Evolutionary conservation across 1,140 invertebrate species (phyloP).

Genomic region (Theocolax elegans): DNA sequence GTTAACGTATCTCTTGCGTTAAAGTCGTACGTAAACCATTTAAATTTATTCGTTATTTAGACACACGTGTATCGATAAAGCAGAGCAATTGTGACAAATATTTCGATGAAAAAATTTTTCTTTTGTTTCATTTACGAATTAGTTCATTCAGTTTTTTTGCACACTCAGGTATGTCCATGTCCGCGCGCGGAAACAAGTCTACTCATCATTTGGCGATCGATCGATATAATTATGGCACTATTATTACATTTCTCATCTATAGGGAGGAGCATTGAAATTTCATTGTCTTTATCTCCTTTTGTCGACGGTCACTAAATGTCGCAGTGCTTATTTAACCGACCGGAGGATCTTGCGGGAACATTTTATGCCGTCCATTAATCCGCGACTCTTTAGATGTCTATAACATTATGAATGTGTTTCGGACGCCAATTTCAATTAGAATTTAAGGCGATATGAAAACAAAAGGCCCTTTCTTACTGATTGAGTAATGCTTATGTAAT

Average conservation of each 20-base stretch:
- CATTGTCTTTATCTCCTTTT: background rate
- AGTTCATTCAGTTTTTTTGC: no score
- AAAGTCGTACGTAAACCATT: no score
- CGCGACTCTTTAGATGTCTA: conserved; percentile 54
- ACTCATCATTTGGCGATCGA: conserved; percentile 43
- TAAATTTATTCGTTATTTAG: no score
- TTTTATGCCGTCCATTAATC: conserved; percentile 61
- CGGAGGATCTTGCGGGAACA: conserved; percentile 63
- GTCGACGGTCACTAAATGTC: conserved; percentile 9
- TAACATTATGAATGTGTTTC: conserved; percentile 34
- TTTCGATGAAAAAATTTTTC: no score
- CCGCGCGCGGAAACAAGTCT: conserved; percentile 29
- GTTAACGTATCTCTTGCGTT: no score
- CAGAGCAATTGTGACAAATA: no score
- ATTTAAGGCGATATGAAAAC: conserved; percentile 22
- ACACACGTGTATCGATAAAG: no score
- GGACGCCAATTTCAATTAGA: conserved; percentile 22
- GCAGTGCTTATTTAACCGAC: conserved; percentile 45
- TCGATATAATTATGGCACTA: conserved; percentile 36
- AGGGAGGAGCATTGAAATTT: background rate
- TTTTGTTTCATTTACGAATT: no score
- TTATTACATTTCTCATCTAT: conserved; percentile 37
- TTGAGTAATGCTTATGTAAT: no score
- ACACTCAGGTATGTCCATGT: conserved; percentile 31
- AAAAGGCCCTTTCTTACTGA: background rate